These are phyloP conservation scores for Plestiodon gilberti DNA, from an alignment of 2,113 vertebrate genomes.

Conservation along the genomic window DNA sequence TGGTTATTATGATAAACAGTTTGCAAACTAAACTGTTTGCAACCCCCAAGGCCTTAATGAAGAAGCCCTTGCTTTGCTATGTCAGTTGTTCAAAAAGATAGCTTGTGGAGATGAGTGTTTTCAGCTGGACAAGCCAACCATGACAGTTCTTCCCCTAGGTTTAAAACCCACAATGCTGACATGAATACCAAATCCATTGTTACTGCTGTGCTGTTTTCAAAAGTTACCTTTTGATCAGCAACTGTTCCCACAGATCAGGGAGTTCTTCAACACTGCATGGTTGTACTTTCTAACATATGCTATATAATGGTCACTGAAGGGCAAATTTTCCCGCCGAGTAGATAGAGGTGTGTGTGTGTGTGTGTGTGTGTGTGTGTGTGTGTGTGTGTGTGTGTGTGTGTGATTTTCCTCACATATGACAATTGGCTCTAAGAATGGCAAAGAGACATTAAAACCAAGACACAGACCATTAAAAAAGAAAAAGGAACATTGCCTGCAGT, in stretches of 20 bases:
- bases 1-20: conserved; percentile 43
- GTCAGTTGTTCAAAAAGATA: conserved; percentile 62
- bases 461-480: background rate
- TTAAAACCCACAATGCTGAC: conserved; percentile 48
- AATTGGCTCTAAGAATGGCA: background rate
- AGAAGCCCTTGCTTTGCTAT: conserved; percentile 37
- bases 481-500: background rate
- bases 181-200: conserved; percentile 50
- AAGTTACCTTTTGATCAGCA: background rate
- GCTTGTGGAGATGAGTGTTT: conserved; percentile 41
- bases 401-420: conserved; percentile 13
- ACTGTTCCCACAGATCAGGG: conserved; percentile 17
- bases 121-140: conserved; percentile 12
- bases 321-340: background rate
- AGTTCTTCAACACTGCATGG: conserved; percentile 8
- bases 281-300: background rate
- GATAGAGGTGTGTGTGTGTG: background rate
- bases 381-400: background rate
- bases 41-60: conserved; percentile 40
- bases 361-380: background rate
- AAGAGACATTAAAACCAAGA: background rate
- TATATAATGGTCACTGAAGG: background rate
- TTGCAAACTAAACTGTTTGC: conserved; percentile 44
- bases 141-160: conserved; percentile 63
- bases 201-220: conserved; percentile 4